Evolutionary conservation across 2,888 invertebrate genomes (phyloP), one percentile per base, ranked within the genome.

Genomic region (Drosophila neonasuta): DNA sequence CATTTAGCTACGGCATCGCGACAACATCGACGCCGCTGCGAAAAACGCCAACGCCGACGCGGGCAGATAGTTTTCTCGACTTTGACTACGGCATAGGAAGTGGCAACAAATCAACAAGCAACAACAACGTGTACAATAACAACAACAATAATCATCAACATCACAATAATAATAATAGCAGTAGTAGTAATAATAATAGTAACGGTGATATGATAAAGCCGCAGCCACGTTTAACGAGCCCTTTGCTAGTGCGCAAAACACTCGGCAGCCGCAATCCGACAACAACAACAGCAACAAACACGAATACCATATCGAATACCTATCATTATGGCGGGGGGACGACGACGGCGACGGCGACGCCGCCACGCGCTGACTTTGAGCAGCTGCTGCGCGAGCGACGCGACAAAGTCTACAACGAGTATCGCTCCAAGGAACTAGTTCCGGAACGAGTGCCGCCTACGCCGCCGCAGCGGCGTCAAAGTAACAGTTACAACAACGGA

Each of bases 1-100:
- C 97, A 71, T 97, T 97, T 92, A 96, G 96, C 63, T 97, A 97
- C 93, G 96, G 96, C 70, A 93, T 94, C 68, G 85, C 75, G 74
- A 89, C 86, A 78, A 79, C 90, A 41, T 80, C 89, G 58, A 87
- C 88, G 52, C 82, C 87, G 69, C 75, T 89, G 68, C 73, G 86
- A 61, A 87, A 83, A 85, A 87, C 87, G 39, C 77, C 87, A 65
- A 86, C 84, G 2, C 79, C 87, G 61, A 79, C 79, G 72, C 74
- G 77, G 54, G 74, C 67, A 56, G 88, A 85, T 75, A 78, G 87
- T 80, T 84, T 82, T 74, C 78, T 88, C 58, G 88, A 88, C 65
- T 72, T 80, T 46, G 89, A 86, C 69, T 83, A 79, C 17, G 71
- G 68, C 29, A 39, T 51, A 45, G 61, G 51, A 54, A 56, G 46